Evolutionary conservation across 2,113 vertebrate genomes (phyloP).

Genomic region (Neotoma lepida): DNA sequence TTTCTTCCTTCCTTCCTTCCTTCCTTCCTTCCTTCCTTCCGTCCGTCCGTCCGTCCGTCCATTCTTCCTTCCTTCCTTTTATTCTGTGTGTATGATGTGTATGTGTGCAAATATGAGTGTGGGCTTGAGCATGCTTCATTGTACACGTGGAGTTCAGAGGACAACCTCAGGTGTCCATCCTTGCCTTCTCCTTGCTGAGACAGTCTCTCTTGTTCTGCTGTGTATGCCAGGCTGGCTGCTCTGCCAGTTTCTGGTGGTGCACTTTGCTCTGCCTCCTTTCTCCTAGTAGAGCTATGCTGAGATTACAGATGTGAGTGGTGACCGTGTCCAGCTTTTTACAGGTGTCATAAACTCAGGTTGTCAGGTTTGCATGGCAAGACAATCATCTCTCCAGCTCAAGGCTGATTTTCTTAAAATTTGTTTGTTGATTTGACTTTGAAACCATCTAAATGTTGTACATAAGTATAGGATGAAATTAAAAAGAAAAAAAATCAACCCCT

Average conservation of each 20-base stretch:
- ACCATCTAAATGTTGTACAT: not conserved
- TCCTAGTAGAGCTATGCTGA: not conserved
- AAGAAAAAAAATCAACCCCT: conserved; percentile 63
- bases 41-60: too few relatives aligned
- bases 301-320: not conserved
- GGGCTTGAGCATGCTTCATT: not conserved
- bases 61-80: not conserved
- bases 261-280: not conserved
- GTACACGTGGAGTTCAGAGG: not conserved
- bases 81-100: too few relatives aligned
- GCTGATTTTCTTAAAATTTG: not conserved
- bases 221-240: not conserved
- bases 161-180: too few relatives aligned
- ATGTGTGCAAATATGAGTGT: not conserved
- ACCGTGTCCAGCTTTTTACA: not conserved
- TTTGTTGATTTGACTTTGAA: conserved; percentile 21
- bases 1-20: fast-evolving
- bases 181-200: not conserved
- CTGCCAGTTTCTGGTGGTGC: not conserved
- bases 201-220: not conserved
- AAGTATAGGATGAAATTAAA: conserved; percentile 63
- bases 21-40: not conserved
- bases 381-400: not conserved
- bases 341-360: not conserved
- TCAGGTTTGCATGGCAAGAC: too few relatives aligned